Percentiles rank a stretch among this genome's conserved stretches.
Evolutionary conservation across 2,888 invertebrate species (phyloP).

Genomic region (Lycaena phlaeas): DNA sequence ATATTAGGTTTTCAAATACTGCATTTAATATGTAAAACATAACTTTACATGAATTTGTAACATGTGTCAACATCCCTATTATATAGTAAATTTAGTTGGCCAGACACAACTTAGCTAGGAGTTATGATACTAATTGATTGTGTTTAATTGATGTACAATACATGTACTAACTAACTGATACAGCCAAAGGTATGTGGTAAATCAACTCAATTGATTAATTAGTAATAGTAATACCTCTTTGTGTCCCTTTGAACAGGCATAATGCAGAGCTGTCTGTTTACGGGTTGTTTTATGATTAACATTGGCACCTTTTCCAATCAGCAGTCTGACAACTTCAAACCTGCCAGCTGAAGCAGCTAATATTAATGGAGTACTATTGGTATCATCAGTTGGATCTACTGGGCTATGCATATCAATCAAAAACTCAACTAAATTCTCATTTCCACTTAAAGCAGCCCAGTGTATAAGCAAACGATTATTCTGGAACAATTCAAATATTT

Average conservation of each 20-base stretch:
- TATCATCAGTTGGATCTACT: slow-evolving; percentile 82
- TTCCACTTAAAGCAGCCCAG: slow-evolving; percentile 86
- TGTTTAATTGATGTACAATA: too few relatives aligned
- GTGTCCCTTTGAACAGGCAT: slow-evolving; percentile 89
- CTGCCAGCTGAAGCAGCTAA: slow-evolving; percentile 86
- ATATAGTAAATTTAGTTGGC: too few relatives aligned
- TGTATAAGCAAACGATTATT: slow-evolving; percentile 81
- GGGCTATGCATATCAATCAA: slow-evolving; percentile 78
- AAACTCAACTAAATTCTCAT: slow-evolving; percentile 79
- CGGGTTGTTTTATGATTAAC: slow-evolving; percentile 80
- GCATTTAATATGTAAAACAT: too few relatives aligned
- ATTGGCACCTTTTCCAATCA: slow-evolving; percentile 79
- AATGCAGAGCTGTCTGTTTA: slow-evolving; percentile 87
- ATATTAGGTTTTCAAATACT: too few relatives aligned
- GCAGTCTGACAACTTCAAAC: slow-evolving; percentile 75
- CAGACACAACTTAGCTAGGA: too few relatives aligned
- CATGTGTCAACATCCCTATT: too few relatives aligned
- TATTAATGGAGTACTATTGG: slow-evolving; percentile 83
- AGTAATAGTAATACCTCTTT: slow-evolving; percentile 78
- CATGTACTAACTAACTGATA: too few relatives aligned
- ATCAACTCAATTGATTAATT: too few relatives aligned
- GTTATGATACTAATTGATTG: too few relatives aligned
- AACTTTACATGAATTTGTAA: too few relatives aligned
- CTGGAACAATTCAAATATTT: too few relatives aligned
- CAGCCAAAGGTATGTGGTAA: too few relatives aligned